Evolutionary conservation across 2,888 invertebrate species (phyloP), one percentile per base, ranked within the genome.

Genomic region (Agonum fuliginosum): DNA sequence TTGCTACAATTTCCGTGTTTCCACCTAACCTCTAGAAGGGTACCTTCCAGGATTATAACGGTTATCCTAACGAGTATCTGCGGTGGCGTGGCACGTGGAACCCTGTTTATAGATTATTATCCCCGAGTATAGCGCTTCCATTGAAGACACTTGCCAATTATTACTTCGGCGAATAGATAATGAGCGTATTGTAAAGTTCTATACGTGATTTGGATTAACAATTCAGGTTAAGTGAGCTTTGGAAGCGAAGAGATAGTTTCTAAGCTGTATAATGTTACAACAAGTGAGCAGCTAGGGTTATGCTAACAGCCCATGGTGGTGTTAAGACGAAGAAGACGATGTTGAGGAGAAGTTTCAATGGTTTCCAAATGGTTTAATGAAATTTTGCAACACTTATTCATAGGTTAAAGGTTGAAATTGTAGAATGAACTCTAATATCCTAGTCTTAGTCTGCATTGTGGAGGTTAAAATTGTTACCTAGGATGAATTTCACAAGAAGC

Each of bases 91-190:
- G 34, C 19, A 65, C 37, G 22, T 41, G 19, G 22, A 19, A 37
- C 54, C 73, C 24, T 73, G 73, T 58, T 58, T 58, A 73, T 73
- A 73, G 73, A 73, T 73, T 73, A 73, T 73, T 73, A 73, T 58
- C 58, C 54, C 14, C 71, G 30, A 51, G 72, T 58, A 58, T 22
- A 37, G 34, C 27, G 24, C 72, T 17, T 37, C 62, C 74, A 74
- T 74, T 74, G 22, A 74, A 74, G 72, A 72, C 54, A 65, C 65
- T 74, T 74, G 74, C 62, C 74, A 74, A 74, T 74, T 74, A 74
- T 74, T 20, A 74, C 27, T 74, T 74, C 74, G 65, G 24, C 37
- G 65, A 74, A 74, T 62, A 62, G 74, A 43, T 74, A 74, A 74
- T 74, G 62, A 65, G 43, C 20, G 43, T 43, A 73, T 73, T 73